Conservation (phyloP, 2,888 invertebrate species). For the Drosophila rubida region DNA sequence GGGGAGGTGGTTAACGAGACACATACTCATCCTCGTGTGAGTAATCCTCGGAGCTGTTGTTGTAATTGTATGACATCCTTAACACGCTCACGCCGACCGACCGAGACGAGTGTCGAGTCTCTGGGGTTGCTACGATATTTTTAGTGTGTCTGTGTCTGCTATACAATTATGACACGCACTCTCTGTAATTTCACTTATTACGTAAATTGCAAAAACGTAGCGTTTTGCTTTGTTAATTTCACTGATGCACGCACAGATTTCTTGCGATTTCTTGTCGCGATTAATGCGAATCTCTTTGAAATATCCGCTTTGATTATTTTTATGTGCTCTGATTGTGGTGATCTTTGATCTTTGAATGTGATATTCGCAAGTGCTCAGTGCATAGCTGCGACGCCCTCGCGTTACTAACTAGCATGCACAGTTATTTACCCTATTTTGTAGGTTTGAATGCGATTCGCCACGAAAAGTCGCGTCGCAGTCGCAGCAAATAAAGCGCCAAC, state of each 20-base stretch:
- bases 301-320: slow-evolving; percentile 16
- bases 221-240: slow-evolving; percentile 12
- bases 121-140: slow-evolving; percentile 20
- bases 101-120: neutral
- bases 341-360: slow-evolving; percentile 17
- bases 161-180: slow-evolving; percentile 38
- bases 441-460: slow-evolving; percentile 61
- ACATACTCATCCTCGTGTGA: slow-evolving; percentile 73
- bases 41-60: slow-evolving; percentile 64
- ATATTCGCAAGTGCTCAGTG: slow-evolving; percentile 35
- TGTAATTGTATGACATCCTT: slow-evolving; percentile 68
- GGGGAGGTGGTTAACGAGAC: neutral
- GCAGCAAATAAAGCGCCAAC: slow-evolving; percentile 21
- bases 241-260: slow-evolving; percentile 16
- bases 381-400: slow-evolving; percentile 66
- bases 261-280: neutral
- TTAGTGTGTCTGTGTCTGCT: neutral
- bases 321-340: neutral
- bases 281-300: neutral
- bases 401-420: slow-evolving; percentile 72
- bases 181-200: slow-evolving; percentile 38
- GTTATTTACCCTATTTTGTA: slow-evolving; percentile 79
- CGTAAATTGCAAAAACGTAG: slow-evolving; percentile 44
- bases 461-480: slow-evolving; percentile 51
- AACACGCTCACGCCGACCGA: neutral